Conservation (phyloP, 2,113 vertebrate species). For the Ranitomeya imitator region DNA sequence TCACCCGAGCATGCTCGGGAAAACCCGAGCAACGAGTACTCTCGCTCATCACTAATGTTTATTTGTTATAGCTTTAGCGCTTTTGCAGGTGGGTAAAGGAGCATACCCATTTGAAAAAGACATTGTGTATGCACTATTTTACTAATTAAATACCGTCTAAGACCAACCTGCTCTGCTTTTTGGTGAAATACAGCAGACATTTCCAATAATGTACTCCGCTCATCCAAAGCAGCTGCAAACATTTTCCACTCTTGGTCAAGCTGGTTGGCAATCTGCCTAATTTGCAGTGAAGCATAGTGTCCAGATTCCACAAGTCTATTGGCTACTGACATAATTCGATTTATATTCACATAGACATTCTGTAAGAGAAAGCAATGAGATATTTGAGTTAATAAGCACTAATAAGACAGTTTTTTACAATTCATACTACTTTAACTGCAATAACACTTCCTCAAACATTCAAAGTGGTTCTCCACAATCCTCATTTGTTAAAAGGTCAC, state of each 20-base stretch:
- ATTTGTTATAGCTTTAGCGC: no score
- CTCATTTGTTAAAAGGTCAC: no score
- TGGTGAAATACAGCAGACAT: constrained; percentile 97
- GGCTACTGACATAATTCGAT: constrained; percentile 95
- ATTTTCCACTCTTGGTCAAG: constrained; percentile 98
- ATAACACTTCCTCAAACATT: neutral
- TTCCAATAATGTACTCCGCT: constrained; percentile 91
- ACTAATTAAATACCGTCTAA: neutral
- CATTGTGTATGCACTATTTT: no score
- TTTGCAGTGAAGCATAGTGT: constrained; percentile 96
- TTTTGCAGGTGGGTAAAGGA: no score
- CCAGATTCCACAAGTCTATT: constrained; percentile 92
- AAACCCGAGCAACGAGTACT: no score
- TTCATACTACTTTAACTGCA: neutral
- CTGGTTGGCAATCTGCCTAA: constrained; percentile 94
- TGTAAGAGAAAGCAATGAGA: constrained; percentile 58
- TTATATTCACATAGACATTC: constrained; percentile 99
- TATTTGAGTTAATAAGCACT: neutral
- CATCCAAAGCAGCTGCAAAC: constrained; percentile 93
- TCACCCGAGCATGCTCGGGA: no score
- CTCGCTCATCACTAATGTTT: no score
- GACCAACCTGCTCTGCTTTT: constrained; percentile 93
- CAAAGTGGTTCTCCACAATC: no score
- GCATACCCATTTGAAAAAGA: no score
- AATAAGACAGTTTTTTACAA: neutral